These are phyloP conservation scores for Lota lota DNA, from an alignment of 2,113 vertebrate species.

Conservation along the genomic window DNA sequence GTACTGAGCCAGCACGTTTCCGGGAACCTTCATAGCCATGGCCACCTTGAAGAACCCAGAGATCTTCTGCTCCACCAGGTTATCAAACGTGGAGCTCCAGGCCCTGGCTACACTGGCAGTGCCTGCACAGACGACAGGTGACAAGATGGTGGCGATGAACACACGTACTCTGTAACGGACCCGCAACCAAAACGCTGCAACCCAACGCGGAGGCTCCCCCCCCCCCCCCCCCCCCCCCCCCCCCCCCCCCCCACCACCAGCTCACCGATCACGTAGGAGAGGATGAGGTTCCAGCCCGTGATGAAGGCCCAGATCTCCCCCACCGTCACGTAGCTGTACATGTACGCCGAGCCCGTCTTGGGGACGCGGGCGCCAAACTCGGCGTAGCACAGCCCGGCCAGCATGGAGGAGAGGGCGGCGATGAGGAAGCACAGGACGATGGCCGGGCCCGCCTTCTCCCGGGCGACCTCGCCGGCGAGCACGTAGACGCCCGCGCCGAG, in stretches of 20 bases:
- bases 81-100: constrained; percentile 93
- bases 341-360: constrained; percentile 91
- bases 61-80: constrained; percentile 87
- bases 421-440: constrained; percentile 93
- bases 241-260: no score
- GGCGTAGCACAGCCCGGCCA: constrained; percentile 93
- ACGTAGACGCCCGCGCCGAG: constrained; percentile 92
- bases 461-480: constrained; percentile 88
- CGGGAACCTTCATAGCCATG: constrained; percentile 74
- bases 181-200: no score
- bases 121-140: constrained; percentile 55
- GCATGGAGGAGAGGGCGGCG: constrained; percentile 88
- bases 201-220: no score
- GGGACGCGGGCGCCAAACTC: constrained; percentile 95
- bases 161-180: neutral
- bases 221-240: no score
- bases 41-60: constrained; percentile 78
- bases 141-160: no score
- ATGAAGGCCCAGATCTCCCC: constrained; percentile 98
- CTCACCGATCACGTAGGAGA: constrained; percentile 93
- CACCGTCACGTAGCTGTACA: constrained; percentile 96
- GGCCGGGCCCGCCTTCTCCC: constrained; percentile 87
- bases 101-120: constrained; percentile 92
- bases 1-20: constrained; percentile 78
- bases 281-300: constrained; percentile 96